Base-by-base conservation (phyloP, 2,797 vertebrate genomes). In the Gorsachius magnificus region DNA sequence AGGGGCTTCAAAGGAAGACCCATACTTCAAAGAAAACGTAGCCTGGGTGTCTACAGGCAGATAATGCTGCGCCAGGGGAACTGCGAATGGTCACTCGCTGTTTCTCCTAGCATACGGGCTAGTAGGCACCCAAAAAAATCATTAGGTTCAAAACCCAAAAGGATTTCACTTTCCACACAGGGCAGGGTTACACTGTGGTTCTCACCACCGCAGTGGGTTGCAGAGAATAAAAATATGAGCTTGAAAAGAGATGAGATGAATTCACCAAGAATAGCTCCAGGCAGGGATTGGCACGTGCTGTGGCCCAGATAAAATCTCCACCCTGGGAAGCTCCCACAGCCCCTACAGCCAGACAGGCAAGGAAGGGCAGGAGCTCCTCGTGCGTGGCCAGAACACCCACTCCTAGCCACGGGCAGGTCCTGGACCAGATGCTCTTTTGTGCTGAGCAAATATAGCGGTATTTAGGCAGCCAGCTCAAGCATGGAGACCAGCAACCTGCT, bases 281-380 rank as follows among this genome's bases (percentile, higher is more conserved):
- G 89, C 41, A 54, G 93, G 87, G 95, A 90, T 89, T 95, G 94
- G 90, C 3, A 3, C 75, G 68, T 0, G 0, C 77, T 0, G 1
- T 83, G 92, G 89, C 96, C 95, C 95, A 94, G 95, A 95, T 89
- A 94, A 93, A 95, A 83, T 63, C 95, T 91, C 53, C 76, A 64
- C 64, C 91, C 48, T 2, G 6, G 60, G 85, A 92, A 87, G 68
- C 48, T 94, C 86, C 68, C 1, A 4, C 60, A 81, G 60, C 28
- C 43, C 60, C 60, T 74, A 3, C 0, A 1, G 75, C 56, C 16
- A 3, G 43, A 43, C 2, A 11, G 56, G 56, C 71, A 89, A 75
- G 87, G 41, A 68, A 66, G 78, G 71, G 45, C 87, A 80, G 58
- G 56, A 93, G 60, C 61, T 53, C 11, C 72, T 64, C 4, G 0